Conservation (phyloP, 1,140 invertebrate genomes). For the Phymorhynchus buccinoides region DNA sequence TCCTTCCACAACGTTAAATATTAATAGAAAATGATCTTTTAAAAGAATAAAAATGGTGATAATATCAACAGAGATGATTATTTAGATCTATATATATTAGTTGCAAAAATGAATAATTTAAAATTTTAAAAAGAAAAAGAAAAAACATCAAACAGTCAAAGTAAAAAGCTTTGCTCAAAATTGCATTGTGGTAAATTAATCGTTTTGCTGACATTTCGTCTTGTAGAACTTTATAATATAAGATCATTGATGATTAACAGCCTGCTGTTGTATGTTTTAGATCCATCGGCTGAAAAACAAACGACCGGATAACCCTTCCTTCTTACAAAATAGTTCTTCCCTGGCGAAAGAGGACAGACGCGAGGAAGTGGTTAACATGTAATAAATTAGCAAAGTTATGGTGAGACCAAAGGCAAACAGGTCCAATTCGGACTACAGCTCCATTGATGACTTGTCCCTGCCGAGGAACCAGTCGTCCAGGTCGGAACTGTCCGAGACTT, state of each 20-base stretch:
- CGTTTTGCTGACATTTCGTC: too few relatives aligned
- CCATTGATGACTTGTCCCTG: conserved; percentile 64
- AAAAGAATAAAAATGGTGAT: too few relatives aligned
- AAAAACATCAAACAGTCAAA: too few relatives aligned
- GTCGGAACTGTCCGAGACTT: conserved; percentile 41
- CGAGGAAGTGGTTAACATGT: background rate
- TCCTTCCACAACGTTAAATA: too few relatives aligned
- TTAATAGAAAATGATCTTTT: too few relatives aligned
- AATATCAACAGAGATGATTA: too few relatives aligned
- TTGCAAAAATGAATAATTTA: too few relatives aligned
- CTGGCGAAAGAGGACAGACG: background rate
- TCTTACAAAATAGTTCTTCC: too few relatives aligned
- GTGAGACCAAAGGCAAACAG: conserved; percentile 52
- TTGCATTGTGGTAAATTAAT: too few relatives aligned
- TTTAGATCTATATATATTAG: too few relatives aligned
- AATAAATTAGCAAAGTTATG: conserved; percentile 36
- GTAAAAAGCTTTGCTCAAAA: too few relatives aligned
- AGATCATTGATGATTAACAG: background rate
- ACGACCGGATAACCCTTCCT: background rate
- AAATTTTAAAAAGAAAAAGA: too few relatives aligned
- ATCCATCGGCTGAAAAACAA: background rate
- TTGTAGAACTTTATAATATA: background rate
- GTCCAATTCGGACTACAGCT: conserved; percentile 49
- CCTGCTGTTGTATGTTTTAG: background rate
- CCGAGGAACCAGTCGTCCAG: conserved; percentile 46